Evolutionary conservation across 1,140 invertebrate genomes (phyloP), one percentile per base, ranked within the genome.

Genomic region (Whitmania pigra): DNA sequence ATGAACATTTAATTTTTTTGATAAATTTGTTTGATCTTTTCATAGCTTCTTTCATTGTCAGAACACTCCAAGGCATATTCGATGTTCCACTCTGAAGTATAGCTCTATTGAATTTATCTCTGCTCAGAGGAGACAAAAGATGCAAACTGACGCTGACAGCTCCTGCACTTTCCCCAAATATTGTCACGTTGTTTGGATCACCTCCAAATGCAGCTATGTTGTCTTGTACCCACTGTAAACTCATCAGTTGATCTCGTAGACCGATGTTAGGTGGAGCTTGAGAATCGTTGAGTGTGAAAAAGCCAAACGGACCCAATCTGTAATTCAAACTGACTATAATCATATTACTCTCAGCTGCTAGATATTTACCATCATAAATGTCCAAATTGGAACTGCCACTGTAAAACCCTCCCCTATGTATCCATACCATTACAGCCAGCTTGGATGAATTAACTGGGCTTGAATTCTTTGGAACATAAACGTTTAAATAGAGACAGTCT

Each of bases 121-220:
- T 84, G 76, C 83, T 87, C 27, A 94, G 84, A 0, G 92, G 91
- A 6, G 92, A 94, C 11, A 99, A 83, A 66, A 97, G 85, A 83
- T 97, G 94, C 77, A 97, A 84, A 20, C 90, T 90, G 2, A 97
- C 91, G 54, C 92, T 92, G 15, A 91, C 92, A 0, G 93, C 93
- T 15, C 95, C 94, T 18, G 94, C 94, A 74, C 91, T 94, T 83
- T 98, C 95, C 17, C 94, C 94, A 79, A 97, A 96, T 17, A 98
- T 83, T 0, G 95, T 98, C 25, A 98, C 88, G 78, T 93, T 94
- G 76, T 92, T 86, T 13, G 92, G 89, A 83, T 97, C 94, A 2
- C 95, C 95, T 53, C 94, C 94, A 82, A 99, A 98, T 29, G 86
- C 85, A 70, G 87, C 87, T 73, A 97, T 95, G 83, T 99, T 97